Evolutionary conservation across 2,113 vertebrate species (phyloP).

Genomic region (Oreotragus oreotragus): DNA sequence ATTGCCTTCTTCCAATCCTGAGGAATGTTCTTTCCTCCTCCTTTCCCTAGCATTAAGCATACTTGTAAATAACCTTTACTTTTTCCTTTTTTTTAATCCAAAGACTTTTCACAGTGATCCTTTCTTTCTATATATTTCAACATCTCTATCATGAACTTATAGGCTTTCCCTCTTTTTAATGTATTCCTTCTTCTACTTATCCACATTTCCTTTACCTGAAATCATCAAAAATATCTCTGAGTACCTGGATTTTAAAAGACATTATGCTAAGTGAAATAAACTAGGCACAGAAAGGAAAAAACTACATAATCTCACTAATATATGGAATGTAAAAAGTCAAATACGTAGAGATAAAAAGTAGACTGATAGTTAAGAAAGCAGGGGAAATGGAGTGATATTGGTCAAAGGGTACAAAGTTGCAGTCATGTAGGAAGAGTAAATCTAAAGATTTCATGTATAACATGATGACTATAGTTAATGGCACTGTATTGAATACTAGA

Average conservation of each 20-base stretch:
- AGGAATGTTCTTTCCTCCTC: background rate
- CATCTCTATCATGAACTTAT: background rate
- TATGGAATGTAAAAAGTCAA: background rate
- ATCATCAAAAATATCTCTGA: background rate
- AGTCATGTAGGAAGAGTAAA: background rate
- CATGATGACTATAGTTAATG: background rate
- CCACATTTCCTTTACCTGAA: background rate
- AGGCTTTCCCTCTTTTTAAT: background rate
- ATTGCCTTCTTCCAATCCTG: background rate
- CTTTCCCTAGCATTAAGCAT: background rate
- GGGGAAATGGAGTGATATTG: background rate
- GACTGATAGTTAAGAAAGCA: background rate
- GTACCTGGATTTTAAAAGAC: background rate
- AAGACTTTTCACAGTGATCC: background rate
- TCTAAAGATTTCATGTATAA: background rate
- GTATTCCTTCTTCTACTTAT: background rate
- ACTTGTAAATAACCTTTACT: background rate
- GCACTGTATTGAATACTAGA: background rate
- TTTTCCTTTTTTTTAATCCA: background rate
- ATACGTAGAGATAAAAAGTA: background rate
- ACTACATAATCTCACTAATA: background rate
- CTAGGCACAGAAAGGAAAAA: background rate
- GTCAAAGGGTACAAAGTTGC: background rate
- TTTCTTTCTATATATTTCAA: background rate
- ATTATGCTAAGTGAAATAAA: background rate